Evolutionary conservation across 2,888 invertebrate genomes (phyloP), one percentile per base, ranked within the genome.

Genomic region (Epicampocera succincta): DNA sequence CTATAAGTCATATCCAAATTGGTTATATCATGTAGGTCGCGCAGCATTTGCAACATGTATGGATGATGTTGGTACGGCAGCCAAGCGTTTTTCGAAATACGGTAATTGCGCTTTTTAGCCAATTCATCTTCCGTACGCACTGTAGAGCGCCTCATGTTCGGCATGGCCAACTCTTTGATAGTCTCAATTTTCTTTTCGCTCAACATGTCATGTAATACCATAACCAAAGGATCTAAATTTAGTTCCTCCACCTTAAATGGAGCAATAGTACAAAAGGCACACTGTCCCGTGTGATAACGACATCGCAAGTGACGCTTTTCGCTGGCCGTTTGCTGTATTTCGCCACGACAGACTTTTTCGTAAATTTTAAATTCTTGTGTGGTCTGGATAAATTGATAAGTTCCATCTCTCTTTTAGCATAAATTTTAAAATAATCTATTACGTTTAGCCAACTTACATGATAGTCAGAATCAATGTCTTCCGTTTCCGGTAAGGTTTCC

Each of bases 81-180:
- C 95, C 92, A 89, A 92, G 94, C 84, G 90, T 91, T 74, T 93
- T 94, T 84, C 92, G 92, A 89, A 96, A 97, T 86, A 96, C 92
- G 89, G 95, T 94, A 50, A 48, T 96, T 84, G 2, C 87, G 93
- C 60, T 92, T 91, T 87, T 96, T 96, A 80, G 97, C 92, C 87
- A 95, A 94, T 0, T 97, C 96, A 0, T 98, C 97, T 90, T 97
- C 96, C 1, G 85, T 79, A 92, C 93, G 76, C 17, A 90, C 89
- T 85, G 94, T 94, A 11, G 89, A 89, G 92, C 93, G 82, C 56
- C 86, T 86, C 91, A 94, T 93, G 12, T 74, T 80, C 5, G 89
- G 88, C 48, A 84, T 90, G 0, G 94, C 93, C 66, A 94, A 86
- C 58, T 91, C 86, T 84, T 93, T 92, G 52, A 94, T 91, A 0